A percentile compares a stretch with the other conserved stretches of the same genome.
phyloP scores from a whole-genome alignment of 2,113 vertebrate genomes.

The Leptobrachium leishanense region DNA sequence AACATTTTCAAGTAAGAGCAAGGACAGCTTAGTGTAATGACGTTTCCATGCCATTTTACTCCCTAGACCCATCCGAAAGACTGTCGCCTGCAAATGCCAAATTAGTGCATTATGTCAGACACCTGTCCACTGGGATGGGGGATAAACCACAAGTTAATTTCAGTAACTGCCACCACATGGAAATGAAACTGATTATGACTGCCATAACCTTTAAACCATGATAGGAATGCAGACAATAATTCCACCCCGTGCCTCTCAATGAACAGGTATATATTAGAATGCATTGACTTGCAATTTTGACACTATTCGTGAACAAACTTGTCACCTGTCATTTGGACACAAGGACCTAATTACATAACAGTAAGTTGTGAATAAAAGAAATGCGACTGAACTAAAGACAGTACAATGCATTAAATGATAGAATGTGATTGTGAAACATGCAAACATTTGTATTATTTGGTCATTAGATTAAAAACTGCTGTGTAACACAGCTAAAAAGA shows the following conservation, averaged over 20 bases:
- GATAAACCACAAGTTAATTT: slow-evolving; percentile 38
- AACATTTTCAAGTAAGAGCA: slow-evolving; percentile 34
- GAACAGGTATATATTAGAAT: not conserved
- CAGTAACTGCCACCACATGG: not conserved
- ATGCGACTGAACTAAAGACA: not conserved
- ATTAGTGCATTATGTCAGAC: slow-evolving; percentile 26
- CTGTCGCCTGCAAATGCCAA: slow-evolving; percentile 43
- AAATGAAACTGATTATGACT: slow-evolving; percentile 26
- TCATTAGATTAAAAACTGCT: slow-evolving; percentile 49
- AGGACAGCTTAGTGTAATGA: slow-evolving; percentile 38
- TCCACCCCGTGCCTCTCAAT: not conserved
- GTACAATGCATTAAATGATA: slow-evolving; percentile 1
- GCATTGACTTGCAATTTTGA: slow-evolving; percentile 19
- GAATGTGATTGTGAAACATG: slow-evolving; percentile 16
- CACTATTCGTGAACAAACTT: not conserved
- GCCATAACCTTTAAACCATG: slow-evolving; percentile 10
- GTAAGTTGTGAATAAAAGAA: slow-evolving; percentile 10
- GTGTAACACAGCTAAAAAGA: slow-evolving; percentile 43
- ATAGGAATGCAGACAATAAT: not conserved
- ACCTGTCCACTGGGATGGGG: slow-evolving; percentile 21
- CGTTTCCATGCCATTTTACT: slow-evolving; percentile 33
- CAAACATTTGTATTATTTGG: not conserved
- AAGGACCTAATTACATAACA: slow-evolving; percentile 24
- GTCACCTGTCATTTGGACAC: slow-evolving; percentile 4
- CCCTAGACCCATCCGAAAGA: slow-evolving; percentile 30